These are phyloP conservation scores for Chrysopilus asiliformis DNA, from an alignment of 2,888 invertebrate genomes.

Conservation along the genomic window DNA sequence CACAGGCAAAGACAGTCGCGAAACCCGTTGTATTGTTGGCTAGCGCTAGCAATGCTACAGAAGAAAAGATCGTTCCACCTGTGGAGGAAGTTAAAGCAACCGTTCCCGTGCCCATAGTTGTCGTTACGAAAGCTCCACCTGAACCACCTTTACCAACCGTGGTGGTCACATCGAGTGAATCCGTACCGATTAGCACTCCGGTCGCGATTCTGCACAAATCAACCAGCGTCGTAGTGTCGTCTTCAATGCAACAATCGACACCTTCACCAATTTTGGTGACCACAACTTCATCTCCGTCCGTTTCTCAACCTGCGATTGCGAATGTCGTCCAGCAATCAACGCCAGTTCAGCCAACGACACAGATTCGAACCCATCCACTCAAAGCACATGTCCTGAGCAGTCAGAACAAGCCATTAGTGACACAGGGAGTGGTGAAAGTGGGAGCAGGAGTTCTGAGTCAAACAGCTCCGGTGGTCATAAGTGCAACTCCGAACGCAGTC, in stretches of 20 bases:
- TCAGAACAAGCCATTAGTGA: slow-evolving; percentile 22
- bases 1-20: slow-evolving; percentile 16
- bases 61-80: too few relatives aligned
- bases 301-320: slow-evolving; percentile 10
- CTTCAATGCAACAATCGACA: not conserved
- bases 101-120: slow-evolving; percentile 9
- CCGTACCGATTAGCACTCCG: slow-evolving; percentile 6
- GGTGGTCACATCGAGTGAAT: slow-evolving; percentile 13
- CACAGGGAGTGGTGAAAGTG: slow-evolving; percentile 8
- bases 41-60: not conserved
- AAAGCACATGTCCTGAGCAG: slow-evolving; percentile 50
- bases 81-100: too few relatives aligned
- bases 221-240: slow-evolving; percentile 6
- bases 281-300: slow-evolving; percentile 1
- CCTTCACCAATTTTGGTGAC: not conserved
- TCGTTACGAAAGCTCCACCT: slow-evolving; percentile 21
- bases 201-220: not conserved
- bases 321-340: slow-evolving; percentile 6
- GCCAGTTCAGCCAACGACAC: slow-evolving; percentile 24
- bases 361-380: slow-evolving; percentile 40
- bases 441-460: slow-evolving; percentile 6
- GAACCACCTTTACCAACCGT: slow-evolving; percentile 23
- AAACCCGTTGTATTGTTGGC: not conserved
- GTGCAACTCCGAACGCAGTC: slow-evolving; percentile 9
- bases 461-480: slow-evolving; percentile 16